phyloP scores from a whole-genome alignment of 1,140 invertebrate species.

The Drosophila fuyamai region DNA sequence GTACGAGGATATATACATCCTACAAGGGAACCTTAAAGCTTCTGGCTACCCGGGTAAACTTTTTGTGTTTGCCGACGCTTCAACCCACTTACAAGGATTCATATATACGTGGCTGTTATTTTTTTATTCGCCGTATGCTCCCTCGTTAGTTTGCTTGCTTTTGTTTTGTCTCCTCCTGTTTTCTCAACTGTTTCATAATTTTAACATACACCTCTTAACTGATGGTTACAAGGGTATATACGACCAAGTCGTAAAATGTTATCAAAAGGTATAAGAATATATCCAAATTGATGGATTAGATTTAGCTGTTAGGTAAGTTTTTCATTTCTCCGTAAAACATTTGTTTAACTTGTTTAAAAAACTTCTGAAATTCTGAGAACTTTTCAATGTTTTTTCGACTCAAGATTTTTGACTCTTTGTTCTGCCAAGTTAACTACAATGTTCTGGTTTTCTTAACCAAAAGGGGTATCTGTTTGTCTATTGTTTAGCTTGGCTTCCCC shows the following conservation, averaged over 20 bases:
- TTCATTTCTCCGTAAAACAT: too few species aligned
- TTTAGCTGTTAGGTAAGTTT: too few species aligned
- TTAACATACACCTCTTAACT: background rate
- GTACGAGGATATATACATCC: background rate
- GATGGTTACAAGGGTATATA: background rate
- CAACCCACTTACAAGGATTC: slow-evolving; percentile 20
- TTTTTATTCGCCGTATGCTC: slow-evolving; percentile 8
- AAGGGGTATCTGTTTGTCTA: background rate
- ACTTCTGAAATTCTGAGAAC: too few species aligned
- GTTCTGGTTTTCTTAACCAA: too few species aligned
- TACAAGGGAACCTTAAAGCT: slow-evolving; percentile 5
- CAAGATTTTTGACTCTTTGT: background rate
- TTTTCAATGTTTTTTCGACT: too few species aligned
- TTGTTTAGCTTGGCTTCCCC: background rate
- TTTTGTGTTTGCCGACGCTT: slow-evolving; percentile 29
- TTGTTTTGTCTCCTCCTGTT: slow-evolving; percentile 32
- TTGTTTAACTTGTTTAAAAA: too few species aligned
- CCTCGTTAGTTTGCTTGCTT: slow-evolving; percentile 51
- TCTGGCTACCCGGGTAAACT: slow-evolving; percentile 24
- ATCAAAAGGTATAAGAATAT: background rate
- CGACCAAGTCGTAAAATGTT: background rate
- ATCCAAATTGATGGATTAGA: too few species aligned
- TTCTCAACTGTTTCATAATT: slow-evolving; percentile 7
- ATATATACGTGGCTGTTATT: slow-evolving; percentile 15
- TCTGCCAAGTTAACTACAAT: background rate